These are phyloP conservation scores for Mythimna lalbum DNA, from an alignment of 2,888 invertebrate species.

Conservation along the genomic window DNA sequence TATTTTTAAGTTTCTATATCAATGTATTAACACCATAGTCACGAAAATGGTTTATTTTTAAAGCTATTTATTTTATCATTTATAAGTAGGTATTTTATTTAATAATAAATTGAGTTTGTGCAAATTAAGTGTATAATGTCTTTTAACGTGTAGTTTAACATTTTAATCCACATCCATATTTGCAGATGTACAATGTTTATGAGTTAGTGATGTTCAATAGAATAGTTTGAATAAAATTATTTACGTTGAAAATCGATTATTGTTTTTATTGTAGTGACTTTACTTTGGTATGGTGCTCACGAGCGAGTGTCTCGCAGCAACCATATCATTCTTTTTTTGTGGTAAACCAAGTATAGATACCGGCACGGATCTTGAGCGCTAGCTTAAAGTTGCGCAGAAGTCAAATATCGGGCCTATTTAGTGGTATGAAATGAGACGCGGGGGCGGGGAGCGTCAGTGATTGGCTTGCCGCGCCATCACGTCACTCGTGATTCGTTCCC, in stretches of 20 bases:
- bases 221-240: slow-evolving; percentile 91
- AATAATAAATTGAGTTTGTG: slow-evolving; percentile 85
- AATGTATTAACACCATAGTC: slow-evolving; percentile 84
- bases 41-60: slow-evolving; percentile 85
- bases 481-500: no score
- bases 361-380: no score
- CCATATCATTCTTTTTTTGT: no score
- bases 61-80: slow-evolving; percentile 87
- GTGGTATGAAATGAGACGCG: no score
- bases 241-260: slow-evolving; percentile 89
- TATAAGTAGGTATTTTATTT: slow-evolving; percentile 86
- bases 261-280: slow-evolving; percentile 71
- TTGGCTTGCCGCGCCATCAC: no score
- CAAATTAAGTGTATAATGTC: slow-evolving; percentile 84
- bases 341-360: no score
- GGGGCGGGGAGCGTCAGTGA: no score
- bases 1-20: slow-evolving; percentile 79
- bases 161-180: slow-evolving; percentile 85
- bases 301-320: no score
- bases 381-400: no score
- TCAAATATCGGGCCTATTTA: no score
- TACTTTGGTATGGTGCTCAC: neutral
- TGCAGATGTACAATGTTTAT: slow-evolving; percentile 91
- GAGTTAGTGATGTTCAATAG: slow-evolving; percentile 91
- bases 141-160: slow-evolving; percentile 77